phyloP scores from a whole-genome alignment of 2,113 vertebrate species.

The Rhinichthys klamathensis region DNA sequence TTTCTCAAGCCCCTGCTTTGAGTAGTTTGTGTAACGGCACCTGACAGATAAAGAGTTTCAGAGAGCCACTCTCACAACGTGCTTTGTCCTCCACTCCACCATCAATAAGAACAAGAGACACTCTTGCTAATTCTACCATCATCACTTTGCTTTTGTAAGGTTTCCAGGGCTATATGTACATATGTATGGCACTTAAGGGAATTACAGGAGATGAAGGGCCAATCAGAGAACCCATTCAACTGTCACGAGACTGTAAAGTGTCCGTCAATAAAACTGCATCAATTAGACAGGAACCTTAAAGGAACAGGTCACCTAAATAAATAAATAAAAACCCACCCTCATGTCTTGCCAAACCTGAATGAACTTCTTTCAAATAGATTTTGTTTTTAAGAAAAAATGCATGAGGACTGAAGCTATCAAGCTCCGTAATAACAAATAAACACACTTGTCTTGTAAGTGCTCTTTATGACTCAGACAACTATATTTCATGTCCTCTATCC shows the following conservation, averaged over 20 bases:
- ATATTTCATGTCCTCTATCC: too few relatives aligned
- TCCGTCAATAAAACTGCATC: conserved; percentile 51
- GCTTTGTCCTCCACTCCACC: background rate
- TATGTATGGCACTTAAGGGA: conserved; percentile 51
- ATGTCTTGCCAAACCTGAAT: too few relatives aligned
- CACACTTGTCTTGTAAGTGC: too few relatives aligned
- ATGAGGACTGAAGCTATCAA: too few relatives aligned
- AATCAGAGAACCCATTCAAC: conserved; percentile 32
- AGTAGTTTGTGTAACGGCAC: conserved; percentile 30
- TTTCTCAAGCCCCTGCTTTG: conserved; percentile 42
- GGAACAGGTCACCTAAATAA: background rate
- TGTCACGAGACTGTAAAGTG: conserved; percentile 25
- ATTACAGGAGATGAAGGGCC: conserved; percentile 38
- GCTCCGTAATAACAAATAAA: too few relatives aligned
- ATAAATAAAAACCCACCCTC: too few relatives aligned
- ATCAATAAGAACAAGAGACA: conserved; percentile 11
- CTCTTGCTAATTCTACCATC: conserved; percentile 50
- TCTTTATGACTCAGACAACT: too few relatives aligned
- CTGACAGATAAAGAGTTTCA: conserved; percentile 17
- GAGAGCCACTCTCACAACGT: background rate
- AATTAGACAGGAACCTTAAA: conserved; percentile 38
- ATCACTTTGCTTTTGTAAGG: conserved; percentile 49
- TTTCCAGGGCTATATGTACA: background rate
- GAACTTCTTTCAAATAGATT: too few relatives aligned
- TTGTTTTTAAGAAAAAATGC: too few relatives aligned